A percentile compares a stretch with the other conserved stretches of the same genome.
These are phyloP conservation scores for Zosterops japonicus DNA, from an alignment of 2,113 vertebrate species.

Conservation along the genomic window DNA sequence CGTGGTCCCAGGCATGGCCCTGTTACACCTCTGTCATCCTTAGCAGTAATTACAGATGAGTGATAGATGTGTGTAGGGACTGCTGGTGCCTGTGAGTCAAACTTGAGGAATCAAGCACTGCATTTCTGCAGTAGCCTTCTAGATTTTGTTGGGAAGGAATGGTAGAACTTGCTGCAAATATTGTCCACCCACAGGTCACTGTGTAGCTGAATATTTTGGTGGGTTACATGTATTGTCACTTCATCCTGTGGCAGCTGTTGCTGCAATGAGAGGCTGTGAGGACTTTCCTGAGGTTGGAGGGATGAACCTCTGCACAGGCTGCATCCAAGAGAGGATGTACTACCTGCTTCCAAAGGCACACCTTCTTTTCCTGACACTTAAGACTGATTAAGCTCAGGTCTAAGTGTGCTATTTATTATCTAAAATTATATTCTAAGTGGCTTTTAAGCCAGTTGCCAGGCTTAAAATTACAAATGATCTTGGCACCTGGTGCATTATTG, in stretches of 20 bases:
- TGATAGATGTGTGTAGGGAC: neutral
- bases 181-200: neutral
- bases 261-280: neutral
- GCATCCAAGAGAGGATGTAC: neutral
- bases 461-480: neutral
- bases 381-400: neutral
- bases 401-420: neutral
- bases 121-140: neutral
- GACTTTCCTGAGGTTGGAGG: neutral
- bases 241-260: neutral
- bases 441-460: neutral
- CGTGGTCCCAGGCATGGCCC: neutral
- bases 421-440: neutral
- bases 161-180: rapidly evolving
- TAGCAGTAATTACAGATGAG: neutral
- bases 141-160: neutral
- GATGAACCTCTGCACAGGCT: neutral
- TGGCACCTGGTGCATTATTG: neutral
- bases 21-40: neutral
- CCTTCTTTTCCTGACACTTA: neutral
- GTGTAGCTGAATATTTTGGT: neutral
- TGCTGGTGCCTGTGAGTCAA: neutral
- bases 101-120: neutral
- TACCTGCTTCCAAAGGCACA: neutral
- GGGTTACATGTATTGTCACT: neutral